Percentiles rank a stretch among this genome's conserved stretches.
Conservation (phyloP, 2,797 vertebrate species). For the Takifugu ocellatus region DNA sequence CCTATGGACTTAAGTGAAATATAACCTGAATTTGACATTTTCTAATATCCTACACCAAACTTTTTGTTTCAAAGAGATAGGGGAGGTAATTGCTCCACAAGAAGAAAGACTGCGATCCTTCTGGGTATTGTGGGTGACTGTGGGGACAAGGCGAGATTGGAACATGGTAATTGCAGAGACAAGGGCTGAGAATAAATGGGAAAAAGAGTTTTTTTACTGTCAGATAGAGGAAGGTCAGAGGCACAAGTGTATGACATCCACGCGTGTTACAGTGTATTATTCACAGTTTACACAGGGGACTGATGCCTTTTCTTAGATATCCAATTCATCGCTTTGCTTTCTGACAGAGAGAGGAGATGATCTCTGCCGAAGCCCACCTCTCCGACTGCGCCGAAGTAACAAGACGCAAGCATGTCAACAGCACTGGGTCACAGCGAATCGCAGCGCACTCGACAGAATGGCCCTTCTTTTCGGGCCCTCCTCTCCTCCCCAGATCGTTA, state of each 20-base stretch:
- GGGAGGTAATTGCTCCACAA: conserved; percentile 79
- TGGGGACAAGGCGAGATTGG: conserved; percentile 79
- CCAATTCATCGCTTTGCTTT: conserved; percentile 66
- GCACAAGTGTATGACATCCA: conserved; percentile 76
- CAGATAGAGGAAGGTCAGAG: conserved; percentile 79
- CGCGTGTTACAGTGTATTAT: conserved; percentile 74
- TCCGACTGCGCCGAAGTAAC: conserved; percentile 58
- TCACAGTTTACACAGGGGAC: conserved; percentile 73
- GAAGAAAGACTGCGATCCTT: conserved; percentile 78
- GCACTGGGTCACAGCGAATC: conserved; percentile 58
- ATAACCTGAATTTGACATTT: conserved; percentile 85
- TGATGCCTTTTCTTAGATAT: conserved; percentile 77
- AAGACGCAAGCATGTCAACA: conserved; percentile 70
- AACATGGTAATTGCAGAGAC: conserved; percentile 83
- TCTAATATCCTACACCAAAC: conserved; percentile 82
- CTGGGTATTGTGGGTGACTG: conserved; percentile 81
- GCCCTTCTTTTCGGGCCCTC: conserved; percentile 13
- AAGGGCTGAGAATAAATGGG: conserved; percentile 79
- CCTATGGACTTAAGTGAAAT: conserved; percentile 79
- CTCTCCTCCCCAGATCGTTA: conserved; percentile 59
- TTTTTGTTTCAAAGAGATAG: conserved; percentile 81
- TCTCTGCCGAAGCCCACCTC: conserved; percentile 57
- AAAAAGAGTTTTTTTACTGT: conserved; percentile 71
- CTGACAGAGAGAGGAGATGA: conserved; percentile 72
- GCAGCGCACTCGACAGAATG: conserved; percentile 48